Evolutionary conservation across 1,140 invertebrate genomes (phyloP).

Genomic region (Rhynchophorus ferrugineus): DNA sequence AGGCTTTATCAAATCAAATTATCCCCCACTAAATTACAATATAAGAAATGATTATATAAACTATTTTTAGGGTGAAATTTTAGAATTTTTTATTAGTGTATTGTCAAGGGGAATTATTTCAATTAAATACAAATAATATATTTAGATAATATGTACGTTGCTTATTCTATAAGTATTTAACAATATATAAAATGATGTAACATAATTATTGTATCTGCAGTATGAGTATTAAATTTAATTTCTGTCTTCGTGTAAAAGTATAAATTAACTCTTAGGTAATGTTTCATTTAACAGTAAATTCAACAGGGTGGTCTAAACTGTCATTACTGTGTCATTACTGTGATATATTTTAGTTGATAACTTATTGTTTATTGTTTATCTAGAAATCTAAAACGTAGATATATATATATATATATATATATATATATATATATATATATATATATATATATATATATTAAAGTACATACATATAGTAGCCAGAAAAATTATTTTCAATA

Average conservation of each 20-base stretch:
- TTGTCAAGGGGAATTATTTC: too few species aligned
- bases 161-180: not conserved
- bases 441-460: too few species aligned
- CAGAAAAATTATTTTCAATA: not conserved
- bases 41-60: too few species aligned
- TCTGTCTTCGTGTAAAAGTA: not conserved
- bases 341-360: conserved; percentile 22
- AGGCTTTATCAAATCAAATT: too few species aligned
- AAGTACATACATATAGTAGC: too few species aligned
- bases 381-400: not conserved
- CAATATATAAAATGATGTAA: not conserved
- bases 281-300: not conserved
- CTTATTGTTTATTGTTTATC: conserved; percentile 5
- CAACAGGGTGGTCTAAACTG: not conserved
- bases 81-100: too few species aligned
- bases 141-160: not conserved
- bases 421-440: not conserved
- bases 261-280: not conserved
- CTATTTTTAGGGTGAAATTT: too few species aligned
- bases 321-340: conserved; percentile 12
- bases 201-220: not conserved
- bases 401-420: not conserved
- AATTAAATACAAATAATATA: not conserved
- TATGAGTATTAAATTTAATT: not conserved
- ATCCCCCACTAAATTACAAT: too few species aligned